Conservation (phyloP, 2,797 vertebrate genomes). For the Mallotus villosus region DNA sequence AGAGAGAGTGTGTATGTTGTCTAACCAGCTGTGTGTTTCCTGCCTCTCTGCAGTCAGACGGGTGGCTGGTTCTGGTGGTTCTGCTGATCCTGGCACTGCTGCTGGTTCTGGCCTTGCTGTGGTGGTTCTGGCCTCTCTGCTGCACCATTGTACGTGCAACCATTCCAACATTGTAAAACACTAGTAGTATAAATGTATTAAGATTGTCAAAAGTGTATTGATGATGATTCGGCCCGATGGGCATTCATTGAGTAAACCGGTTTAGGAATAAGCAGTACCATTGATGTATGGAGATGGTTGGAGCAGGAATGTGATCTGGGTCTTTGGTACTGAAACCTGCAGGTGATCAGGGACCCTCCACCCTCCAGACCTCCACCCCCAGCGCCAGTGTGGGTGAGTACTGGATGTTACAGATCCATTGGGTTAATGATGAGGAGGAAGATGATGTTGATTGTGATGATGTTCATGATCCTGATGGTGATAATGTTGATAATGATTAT, state of each 20-base stretch:
- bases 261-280: no score
- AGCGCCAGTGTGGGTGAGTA: slow-evolving; percentile 68
- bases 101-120: slow-evolving; percentile 75
- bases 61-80: slow-evolving; percentile 80
- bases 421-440: no score
- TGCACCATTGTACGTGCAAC: slow-evolving; percentile 91
- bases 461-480: no score
- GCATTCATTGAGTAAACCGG: no score
- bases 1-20: neutral
- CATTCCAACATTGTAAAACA: neutral
- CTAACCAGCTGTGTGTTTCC: neutral
- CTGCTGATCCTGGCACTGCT: slow-evolving; percentile 85
- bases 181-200: no score
- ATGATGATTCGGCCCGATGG: no score
- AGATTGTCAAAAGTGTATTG: no score
- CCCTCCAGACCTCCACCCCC: slow-evolving; percentile 70
- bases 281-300: no score
- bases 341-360: slow-evolving; percentile 79
- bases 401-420: no score
- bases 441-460: no score
- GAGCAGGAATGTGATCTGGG: no score
- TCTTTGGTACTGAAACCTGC: slow-evolving; percentile 7
- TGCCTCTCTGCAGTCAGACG: slow-evolving; percentile 77
- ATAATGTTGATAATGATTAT: no score
- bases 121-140: slow-evolving; percentile 97